Base-by-base conservation (phyloP, 2,888 invertebrate genomes). In the Periphyllus acericola region DNA sequence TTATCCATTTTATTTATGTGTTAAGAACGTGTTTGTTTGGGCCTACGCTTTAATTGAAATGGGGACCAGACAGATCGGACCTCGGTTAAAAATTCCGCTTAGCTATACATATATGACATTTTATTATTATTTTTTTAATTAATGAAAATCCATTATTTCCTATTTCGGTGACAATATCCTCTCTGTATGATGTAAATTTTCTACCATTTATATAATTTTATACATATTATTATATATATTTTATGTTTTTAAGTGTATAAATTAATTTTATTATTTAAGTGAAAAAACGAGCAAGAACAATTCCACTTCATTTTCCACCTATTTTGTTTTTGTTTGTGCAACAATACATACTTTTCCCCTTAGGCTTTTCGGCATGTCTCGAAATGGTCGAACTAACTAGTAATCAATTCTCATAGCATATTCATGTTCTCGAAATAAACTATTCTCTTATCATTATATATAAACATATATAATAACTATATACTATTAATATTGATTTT, bases 201-300 rank as follows among this genome's bases (percentile, higher is more conserved):
- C 87, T 87, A 87, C 87, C 87, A 87, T 87, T 87, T 87, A 87
- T 87, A 87, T 87, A 87, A 87, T 87, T 87, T 87, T 87, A 87
- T 87, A 87, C 72, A 87, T 86, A 79, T 72, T 78, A 78, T 78
- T 86, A 86, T 86, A 86, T 79, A 86, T 87, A 87, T 87, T 87
- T 87, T 87, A 87, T 66, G 87, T 87, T 87, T 86, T 87, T 87
- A 87, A 87, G 87, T 87, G 87, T 87, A 87, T 87, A 87, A 87
- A 87, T 87, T 87, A 87, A 87, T 81, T 84, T 74, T 87, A 87
- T 87, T 87, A 87, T 87, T 81, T 87, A 87, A 87, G 87, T 66
- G 79, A 79, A 72, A 72, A 76, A 87, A 86, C 34, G 81, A 81
- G 34, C 81, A 87, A 87, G 46, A 81, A 81, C 72, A 75, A 87